Conservation (phyloP, 2,888 invertebrate genomes). For the Campaea margaritaria region DNA sequence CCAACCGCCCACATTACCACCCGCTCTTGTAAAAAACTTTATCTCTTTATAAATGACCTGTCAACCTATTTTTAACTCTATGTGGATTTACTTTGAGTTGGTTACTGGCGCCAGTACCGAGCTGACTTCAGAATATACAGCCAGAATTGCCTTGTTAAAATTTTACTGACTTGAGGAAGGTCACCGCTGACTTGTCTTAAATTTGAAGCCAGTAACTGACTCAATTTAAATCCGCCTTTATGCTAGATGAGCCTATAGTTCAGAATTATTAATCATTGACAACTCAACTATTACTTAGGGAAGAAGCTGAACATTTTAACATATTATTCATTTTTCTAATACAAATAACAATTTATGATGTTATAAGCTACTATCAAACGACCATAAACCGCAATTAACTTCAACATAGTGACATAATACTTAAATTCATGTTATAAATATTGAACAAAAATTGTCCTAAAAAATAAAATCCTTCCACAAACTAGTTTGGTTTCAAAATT, state of each 20-base stretch:
- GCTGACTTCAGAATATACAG: too few relatives aligned
- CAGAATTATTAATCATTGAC: too few relatives aligned
- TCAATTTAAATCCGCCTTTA: too few relatives aligned
- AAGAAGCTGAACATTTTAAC: neutral
- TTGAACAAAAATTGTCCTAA: slow-evolving; percentile 3
- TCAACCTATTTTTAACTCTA: neutral
- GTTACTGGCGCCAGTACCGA: too few relatives aligned
- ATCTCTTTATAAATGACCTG: neutral
- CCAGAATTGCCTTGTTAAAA: too few relatives aligned
- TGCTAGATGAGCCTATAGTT: too few relatives aligned
- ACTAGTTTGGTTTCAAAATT: slow-evolving; percentile 7
- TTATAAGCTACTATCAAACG: slow-evolving; percentile 2
- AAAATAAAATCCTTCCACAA: slow-evolving; percentile 7
- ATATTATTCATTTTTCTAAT: neutral
- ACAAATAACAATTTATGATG: neutral
- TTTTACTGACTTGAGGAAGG: too few relatives aligned
- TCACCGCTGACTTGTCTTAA: too few relatives aligned
- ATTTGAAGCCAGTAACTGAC: too few relatives aligned
- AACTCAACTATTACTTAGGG: too few relatives aligned
- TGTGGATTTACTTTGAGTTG: too few relatives aligned
- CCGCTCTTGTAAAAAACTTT: neutral
- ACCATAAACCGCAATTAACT: neutral
- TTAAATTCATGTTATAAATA: neutral
- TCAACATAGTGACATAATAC: neutral
- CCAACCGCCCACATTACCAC: too few relatives aligned